Evolutionary conservation across 2,888 invertebrate species (phyloP).

Genomic region (Teleogryllus oceanicus): DNA sequence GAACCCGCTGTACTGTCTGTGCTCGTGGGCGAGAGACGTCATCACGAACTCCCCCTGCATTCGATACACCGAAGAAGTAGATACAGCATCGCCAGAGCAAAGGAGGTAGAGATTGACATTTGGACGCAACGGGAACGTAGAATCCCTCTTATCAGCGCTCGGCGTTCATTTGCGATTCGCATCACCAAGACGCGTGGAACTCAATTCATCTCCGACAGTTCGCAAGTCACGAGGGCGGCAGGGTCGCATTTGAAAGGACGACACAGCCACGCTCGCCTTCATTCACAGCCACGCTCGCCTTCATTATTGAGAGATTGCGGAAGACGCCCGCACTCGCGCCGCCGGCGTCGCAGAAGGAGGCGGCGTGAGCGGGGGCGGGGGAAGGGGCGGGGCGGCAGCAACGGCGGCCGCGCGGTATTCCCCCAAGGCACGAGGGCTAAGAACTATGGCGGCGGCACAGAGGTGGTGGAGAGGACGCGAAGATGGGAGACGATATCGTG

Average conservation of each 20-base stretch:
- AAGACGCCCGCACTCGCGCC: not conserved
- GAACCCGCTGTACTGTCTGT: no score
- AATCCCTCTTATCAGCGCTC: not conserved
- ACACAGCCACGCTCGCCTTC: no score
- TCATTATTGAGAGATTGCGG: conserved; percentile 3
- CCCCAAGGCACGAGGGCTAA: no score
- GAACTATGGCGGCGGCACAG: no score
- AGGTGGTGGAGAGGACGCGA: no score
- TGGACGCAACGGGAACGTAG: not conserved
- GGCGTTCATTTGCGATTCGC: not conserved
- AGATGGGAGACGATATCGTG: no score
- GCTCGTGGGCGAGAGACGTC: no score
- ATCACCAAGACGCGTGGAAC: not conserved
- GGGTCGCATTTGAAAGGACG: not conserved
- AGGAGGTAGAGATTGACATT: no score
- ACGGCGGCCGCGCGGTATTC: not conserved
- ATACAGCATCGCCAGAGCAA: no score
- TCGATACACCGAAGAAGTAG: no score
- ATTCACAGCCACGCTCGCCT: not conserved
- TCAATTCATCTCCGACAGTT: not conserved
- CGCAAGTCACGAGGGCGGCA: not conserved
- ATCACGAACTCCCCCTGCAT: no score
- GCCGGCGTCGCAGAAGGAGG: not conserved
- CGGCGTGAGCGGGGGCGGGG: not conserved
- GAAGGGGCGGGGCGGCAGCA: not conserved